Conservation (phyloP, 2,113 vertebrate species). For the Alexandromys fortis region DNA sequence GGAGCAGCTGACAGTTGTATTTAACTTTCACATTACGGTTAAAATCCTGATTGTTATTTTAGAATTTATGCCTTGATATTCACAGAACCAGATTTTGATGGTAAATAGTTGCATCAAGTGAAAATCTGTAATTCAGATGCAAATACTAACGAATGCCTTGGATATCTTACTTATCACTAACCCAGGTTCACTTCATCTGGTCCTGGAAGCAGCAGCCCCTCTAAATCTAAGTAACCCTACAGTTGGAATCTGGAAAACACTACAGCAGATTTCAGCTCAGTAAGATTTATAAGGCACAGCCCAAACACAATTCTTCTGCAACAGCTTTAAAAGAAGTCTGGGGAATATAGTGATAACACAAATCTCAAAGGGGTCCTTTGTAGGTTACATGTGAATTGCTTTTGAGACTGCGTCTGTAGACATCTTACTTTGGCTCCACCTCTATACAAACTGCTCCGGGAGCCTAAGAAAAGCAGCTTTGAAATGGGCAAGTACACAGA, state of each 20-base stretch:
- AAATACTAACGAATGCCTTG: not conserved
- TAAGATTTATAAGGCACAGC: constrained; percentile 9
- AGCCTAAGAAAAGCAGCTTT: constrained; percentile 81
- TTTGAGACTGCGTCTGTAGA: constrained; percentile 72
- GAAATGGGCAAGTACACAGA: constrained; percentile 63
- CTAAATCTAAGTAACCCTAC: constrained; percentile 23
- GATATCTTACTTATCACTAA: not conserved
- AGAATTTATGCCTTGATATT: not conserved
- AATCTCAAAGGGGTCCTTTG: constrained; percentile 75
- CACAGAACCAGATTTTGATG: not conserved
- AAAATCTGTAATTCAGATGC: not conserved
- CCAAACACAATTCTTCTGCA: not conserved
- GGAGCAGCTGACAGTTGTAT: not conserved
- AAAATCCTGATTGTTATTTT: constrained; percentile 46
- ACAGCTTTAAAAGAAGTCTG: constrained; percentile 53
- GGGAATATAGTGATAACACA: not conserved
- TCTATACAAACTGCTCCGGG: constrained; percentile 72
- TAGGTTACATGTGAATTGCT: constrained; percentile 74
- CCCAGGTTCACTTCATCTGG: not conserved
- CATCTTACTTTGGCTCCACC: constrained; percentile 73
- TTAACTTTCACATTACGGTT: not conserved
- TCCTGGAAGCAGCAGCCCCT: not conserved
- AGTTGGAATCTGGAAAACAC: constrained; percentile 19
- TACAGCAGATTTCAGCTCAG: constrained; percentile 38
- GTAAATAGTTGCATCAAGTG: not conserved